These are phyloP conservation scores for Agapostemon virescens DNA, from an alignment of 2,888 invertebrate genomes.

Conservation along the genomic window DNA sequence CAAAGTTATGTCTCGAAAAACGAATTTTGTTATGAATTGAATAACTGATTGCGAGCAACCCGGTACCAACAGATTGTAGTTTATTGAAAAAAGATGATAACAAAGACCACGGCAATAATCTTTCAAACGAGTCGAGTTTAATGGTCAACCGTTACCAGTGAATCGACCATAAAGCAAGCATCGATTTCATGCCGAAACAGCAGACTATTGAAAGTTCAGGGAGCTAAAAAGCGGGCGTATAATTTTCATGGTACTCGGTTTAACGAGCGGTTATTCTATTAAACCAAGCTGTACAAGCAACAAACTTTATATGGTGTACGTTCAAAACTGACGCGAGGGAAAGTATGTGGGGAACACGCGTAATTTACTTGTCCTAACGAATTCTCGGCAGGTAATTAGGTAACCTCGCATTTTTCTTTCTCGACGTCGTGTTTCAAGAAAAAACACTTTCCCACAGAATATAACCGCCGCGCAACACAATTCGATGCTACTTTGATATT, in stretches of 20 bases:
- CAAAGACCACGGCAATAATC: background rate
- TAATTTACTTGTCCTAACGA: slow-evolving; percentile 12
- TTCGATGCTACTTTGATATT: background rate
- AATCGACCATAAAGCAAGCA: slow-evolving; percentile 19
- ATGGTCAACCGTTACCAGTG: background rate
- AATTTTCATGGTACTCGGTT: slow-evolving; percentile 14
- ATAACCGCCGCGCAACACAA: background rate
- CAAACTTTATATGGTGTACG: slow-evolving; percentile 22
- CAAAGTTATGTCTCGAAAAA: background rate
- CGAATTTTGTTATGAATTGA: background rate
- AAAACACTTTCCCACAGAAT: background rate
- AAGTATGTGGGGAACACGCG: background rate
- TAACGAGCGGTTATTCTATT: slow-evolving; percentile 21
- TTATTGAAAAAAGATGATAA: slow-evolving; percentile 3
- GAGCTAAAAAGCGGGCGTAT: slow-evolving; percentile 6
- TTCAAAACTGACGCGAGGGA: slow-evolving; percentile 7
- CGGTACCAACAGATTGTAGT: background rate
- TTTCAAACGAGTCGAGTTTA: slow-evolving; percentile 10
- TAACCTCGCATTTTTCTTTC: background rate
- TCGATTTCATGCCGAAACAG: slow-evolving; percentile 13
- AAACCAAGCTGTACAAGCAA: slow-evolving; percentile 5
- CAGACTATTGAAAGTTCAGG: slow-evolving; percentile 4
- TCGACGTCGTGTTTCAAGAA: background rate
- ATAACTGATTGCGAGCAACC: background rate
- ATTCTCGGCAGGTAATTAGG: background rate